Evolutionary conservation across 1,140 invertebrate genomes (phyloP).

Genomic region (Carposina sasakii): DNA sequence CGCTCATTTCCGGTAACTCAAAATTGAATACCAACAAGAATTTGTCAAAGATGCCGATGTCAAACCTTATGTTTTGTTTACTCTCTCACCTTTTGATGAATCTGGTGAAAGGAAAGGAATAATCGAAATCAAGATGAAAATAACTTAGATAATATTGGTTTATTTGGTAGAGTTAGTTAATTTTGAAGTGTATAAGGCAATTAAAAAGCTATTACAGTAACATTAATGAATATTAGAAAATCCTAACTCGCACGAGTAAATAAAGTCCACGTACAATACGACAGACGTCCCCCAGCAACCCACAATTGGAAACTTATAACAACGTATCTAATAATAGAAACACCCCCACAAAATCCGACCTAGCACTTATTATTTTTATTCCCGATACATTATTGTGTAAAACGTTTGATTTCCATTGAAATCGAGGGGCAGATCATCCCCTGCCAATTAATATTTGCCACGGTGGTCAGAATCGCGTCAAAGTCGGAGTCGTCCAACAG

Average conservation of each 20-base stretch:
- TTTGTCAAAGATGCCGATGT: conserved; percentile 51
- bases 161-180: too few relatives aligned
- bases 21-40: conserved; percentile 39
- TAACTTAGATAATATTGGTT: too few relatives aligned
- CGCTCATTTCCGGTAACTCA: conserved; percentile 64
- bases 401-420: conserved; percentile 41
- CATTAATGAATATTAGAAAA: too few relatives aligned
- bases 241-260: too few relatives aligned
- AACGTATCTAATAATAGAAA: too few relatives aligned
- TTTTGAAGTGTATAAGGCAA: too few relatives aligned
- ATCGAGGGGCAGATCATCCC: conserved; percentile 45
- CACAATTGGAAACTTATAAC: too few relatives aligned
- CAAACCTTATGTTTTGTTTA: conserved; percentile 44
- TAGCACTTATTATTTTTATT: conserved; percentile 55
- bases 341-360: conserved; percentile 49
- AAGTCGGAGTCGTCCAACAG: conserved; percentile 42
- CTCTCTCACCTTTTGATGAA: too few relatives aligned
- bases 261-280: too few relatives aligned
- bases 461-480: conserved; percentile 58
- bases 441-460: conserved; percentile 66
- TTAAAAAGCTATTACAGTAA: too few relatives aligned
- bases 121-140: conserved; percentile 25
- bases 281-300: too few relatives aligned
- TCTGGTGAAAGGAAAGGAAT: too few relatives aligned
- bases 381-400: conserved; percentile 46